A percentile compares a stretch with the other conserved stretches of the same genome.
Conservation (phyloP, 2,797 vertebrate genomes). For the Anableps anableps region DNA sequence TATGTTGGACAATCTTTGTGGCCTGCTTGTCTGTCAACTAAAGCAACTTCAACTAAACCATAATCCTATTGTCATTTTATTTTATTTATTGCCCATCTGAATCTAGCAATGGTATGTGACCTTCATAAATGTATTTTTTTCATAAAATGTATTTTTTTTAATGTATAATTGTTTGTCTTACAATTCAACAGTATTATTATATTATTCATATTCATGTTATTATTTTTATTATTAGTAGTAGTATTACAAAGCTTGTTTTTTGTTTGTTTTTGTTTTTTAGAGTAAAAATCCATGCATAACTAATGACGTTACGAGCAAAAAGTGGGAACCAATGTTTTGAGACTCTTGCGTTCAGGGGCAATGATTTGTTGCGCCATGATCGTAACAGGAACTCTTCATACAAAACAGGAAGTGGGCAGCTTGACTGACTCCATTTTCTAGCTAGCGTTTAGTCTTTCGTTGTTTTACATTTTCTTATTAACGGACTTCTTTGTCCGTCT, state of each 20-base stretch:
- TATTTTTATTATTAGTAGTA: background rate
- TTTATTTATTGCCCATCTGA: background rate
- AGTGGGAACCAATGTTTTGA: background rate
- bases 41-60: background rate
- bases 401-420: constrained; percentile 42
- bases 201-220: too few relatives aligned
- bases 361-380: background rate
- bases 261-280: too few relatives aligned
- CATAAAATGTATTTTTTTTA: background rate
- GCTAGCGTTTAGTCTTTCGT: background rate
- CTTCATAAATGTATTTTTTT: background rate
- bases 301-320: background rate
- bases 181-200: too few relatives aligned
- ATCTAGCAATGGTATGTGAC: background rate
- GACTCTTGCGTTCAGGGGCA: background rate
- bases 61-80: background rate
- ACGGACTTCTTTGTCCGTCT: background rate
- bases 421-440: constrained; percentile 18
- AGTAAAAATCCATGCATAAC: background rate
- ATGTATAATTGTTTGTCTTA: too few relatives aligned
- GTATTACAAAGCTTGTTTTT: background rate
- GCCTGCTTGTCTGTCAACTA: background rate
- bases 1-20: background rate
- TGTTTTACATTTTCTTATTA: background rate
- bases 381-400: constrained; percentile 26